phyloP scores from a whole-genome alignment of 2,797 vertebrate species.

The Pseudochirops cupreus region DNA sequence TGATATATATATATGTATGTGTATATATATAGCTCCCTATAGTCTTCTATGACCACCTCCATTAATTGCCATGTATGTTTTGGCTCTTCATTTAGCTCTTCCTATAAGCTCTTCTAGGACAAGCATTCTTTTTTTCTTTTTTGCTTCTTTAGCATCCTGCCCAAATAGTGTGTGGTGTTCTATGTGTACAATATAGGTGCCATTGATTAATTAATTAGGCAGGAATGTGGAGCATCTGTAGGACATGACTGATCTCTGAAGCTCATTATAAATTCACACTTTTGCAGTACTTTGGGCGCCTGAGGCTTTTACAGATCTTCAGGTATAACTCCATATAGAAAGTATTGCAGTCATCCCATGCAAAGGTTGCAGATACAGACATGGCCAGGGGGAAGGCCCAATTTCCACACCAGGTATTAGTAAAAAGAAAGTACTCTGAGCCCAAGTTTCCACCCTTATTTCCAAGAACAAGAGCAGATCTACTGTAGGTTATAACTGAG shows the following conservation, averaged over 20 bases:
- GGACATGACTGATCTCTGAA: not conserved
- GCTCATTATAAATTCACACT: not conserved
- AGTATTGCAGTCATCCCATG: not conserved
- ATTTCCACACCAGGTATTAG: not conserved
- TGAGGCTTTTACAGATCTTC: not conserved
- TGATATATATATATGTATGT: no score
- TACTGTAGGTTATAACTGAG: not conserved
- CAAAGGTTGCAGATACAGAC: not conserved
- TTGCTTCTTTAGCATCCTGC: not conserved
- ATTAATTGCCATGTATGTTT: not conserved
- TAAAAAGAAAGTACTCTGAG: constrained; percentile 5
- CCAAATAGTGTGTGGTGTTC: no score
- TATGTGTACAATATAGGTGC: not conserved
- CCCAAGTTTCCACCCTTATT: not conserved
- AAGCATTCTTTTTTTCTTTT: not conserved
- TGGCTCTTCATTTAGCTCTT: constrained; percentile 2
- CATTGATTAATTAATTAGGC: not conserved
- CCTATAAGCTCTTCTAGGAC: not conserved
- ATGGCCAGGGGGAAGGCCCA: no score
- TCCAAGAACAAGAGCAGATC: constrained; percentile 30
- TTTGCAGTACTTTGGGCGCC: not conserved
- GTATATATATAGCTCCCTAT: not conserved
- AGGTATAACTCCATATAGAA: not conserved
- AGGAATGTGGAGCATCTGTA: not conserved
- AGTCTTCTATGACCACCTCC: not conserved